Conservation (phyloP, 2,113 vertebrate genomes). For the Cacatua alba region DNA sequence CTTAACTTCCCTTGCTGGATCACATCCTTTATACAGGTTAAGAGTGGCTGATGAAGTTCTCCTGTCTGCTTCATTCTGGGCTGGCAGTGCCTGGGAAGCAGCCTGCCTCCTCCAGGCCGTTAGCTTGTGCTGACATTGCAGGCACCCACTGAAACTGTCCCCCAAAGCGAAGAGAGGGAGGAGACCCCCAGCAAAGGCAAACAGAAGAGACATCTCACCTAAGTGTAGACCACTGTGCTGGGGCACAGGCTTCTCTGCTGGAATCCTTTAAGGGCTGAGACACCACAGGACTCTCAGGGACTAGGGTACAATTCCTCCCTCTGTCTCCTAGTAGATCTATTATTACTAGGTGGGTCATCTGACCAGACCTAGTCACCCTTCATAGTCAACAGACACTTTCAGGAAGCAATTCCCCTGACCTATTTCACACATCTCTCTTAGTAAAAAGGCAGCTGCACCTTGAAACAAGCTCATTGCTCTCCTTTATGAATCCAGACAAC, state of each 20-base stretch:
- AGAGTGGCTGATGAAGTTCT: background rate
- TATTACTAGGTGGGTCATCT: background rate
- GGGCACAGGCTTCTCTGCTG: background rate
- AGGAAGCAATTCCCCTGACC: background rate
- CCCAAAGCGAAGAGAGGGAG: background rate
- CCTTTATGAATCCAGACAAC: background rate
- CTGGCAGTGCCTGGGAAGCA: background rate
- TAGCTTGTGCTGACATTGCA: background rate
- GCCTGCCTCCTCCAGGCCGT: background rate
- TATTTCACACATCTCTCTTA: background rate
- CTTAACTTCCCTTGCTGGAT: background rate
- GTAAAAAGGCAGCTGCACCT: background rate
- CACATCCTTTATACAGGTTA: background rate
- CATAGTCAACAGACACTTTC: background rate
- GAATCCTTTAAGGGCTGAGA: background rate
- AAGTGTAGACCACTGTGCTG: background rate
- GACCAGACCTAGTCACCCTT: background rate
- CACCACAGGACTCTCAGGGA: background rate
- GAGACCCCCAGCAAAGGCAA: background rate
- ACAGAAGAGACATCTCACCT: background rate
- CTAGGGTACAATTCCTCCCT: background rate
- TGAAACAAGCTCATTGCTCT: background rate
- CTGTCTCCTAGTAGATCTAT: background rate
- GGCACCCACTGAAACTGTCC: background rate
- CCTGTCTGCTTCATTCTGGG: background rate